phyloP scores from a whole-genome alignment of 2,888 invertebrate species.

The Erpobdella octoculata region DNA sequence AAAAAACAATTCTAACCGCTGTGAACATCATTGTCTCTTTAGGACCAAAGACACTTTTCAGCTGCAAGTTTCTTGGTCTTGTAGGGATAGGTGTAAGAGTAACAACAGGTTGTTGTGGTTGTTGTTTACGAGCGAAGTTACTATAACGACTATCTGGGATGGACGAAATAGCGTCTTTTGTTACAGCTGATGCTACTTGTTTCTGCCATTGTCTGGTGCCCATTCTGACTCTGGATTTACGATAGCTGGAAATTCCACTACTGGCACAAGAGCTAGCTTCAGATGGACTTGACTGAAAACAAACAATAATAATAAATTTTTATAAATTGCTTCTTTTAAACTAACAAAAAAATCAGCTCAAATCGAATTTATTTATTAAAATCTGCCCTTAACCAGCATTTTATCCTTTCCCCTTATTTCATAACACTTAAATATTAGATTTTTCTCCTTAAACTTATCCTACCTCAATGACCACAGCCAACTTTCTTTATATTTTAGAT shows the following conservation, averaged over 20 bases:
- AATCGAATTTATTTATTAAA: no score
- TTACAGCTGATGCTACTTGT: background rate
- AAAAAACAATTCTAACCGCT: no score
- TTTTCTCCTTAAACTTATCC: no score
- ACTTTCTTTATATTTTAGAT: background rate
- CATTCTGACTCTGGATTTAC: background rate
- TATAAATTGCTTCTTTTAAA: no score
- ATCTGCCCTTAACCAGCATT: no score
- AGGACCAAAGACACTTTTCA: background rate
- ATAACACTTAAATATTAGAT: no score
- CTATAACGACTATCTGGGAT: background rate
- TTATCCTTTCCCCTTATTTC: no score
- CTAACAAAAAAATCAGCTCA: no score
- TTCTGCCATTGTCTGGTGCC: background rate
- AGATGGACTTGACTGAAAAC: background rate
- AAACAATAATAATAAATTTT: no score
- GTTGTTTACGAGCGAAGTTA: background rate
- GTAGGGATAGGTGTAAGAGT: background rate
- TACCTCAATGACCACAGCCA: no score
- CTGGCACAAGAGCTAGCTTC: constrained; percentile 3
- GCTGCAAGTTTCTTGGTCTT: background rate
- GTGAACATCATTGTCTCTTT: no score
- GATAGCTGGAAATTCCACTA: background rate
- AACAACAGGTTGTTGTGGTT: background rate
- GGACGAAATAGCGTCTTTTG: no score